Base-by-base conservation (phyloP, 1,140 invertebrate genomes). In the Caenorhabditis remanei region DNA sequence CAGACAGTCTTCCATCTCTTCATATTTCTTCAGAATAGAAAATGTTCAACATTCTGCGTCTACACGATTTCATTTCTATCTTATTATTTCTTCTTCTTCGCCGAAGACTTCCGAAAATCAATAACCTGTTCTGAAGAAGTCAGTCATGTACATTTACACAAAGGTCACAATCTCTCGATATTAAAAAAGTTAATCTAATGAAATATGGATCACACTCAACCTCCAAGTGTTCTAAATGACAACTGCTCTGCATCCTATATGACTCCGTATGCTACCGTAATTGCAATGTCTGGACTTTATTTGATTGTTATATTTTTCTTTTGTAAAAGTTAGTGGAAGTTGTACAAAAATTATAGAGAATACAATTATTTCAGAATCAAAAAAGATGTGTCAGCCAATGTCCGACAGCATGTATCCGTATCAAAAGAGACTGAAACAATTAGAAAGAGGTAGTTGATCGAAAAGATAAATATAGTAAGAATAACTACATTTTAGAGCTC, bases 171-270 rank as follows among this genome's bases (percentile, higher is more conserved):
- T 58, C 61, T 43, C 41, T 46, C 41, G 4, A 46, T 71, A 71
- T 46, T 71, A 41, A 46, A 48, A 71, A 2, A 11, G 13, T 40
- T 40, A 41, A 40, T 41, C n/a, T 4, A 58, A 58, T n/a, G 13
- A 53, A 53, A 53, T 32, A 63, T 63, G 40, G 65, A 71, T 19
- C 40, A 46, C 11, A 43, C 71, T 24, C 21, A 21, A 9, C 71
- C 46, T 19, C 71, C 71, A 53, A 79, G 71, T 79, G 71, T 79
- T 2, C 71, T 79, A 48, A 79, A 79, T 79, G 71, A 79, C 71
- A 79, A 79, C 24, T 79, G 71, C 71, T 79, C 71, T 32, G 71
- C 71, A 0, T 79, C 71, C 40, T 79, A 79, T 16, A 79, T 79
- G 71, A 79, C 71, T 8, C 71, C 71, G 14, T 79, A 79, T 79